These are phyloP conservation scores for Drosophila buzzatii DNA, from an alignment of 2,888 invertebrate genomes.

Conservation along the genomic window DNA sequence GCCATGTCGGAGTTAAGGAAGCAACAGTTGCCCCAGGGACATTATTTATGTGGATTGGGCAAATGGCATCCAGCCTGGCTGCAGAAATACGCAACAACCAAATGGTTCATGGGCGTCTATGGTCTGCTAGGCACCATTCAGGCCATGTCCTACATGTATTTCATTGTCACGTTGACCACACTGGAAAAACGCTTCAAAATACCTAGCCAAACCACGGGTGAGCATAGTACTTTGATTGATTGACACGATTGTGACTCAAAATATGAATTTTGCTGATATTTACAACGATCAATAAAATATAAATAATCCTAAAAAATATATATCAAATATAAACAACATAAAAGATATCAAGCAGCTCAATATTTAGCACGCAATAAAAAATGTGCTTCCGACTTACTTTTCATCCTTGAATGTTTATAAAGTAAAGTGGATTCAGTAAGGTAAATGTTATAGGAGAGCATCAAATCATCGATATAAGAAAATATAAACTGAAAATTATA, in stretches of 20 bases:
- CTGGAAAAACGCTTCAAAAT: constrained; percentile 89
- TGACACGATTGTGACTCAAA: constrained; percentile 2
- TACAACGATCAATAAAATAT: constrained; percentile 1
- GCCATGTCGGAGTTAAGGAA: constrained; percentile 59
- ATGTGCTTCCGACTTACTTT: neutral
- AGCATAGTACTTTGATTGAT: constrained; percentile 52
- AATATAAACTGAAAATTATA: too few species aligned
- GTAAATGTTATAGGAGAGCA: neutral
- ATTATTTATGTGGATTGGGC: constrained; percentile 86
- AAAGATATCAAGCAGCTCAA: neutral
- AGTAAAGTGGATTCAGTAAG: neutral
- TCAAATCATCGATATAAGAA: too few species aligned
- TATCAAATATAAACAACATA: neutral
- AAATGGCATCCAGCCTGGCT: constrained; percentile 88
- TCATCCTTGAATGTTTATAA: neutral
- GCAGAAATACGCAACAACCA: constrained; percentile 87
- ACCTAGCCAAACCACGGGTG: constrained; percentile 89
- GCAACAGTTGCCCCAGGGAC: constrained; percentile 57
- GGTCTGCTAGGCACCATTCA: constrained; percentile 88
- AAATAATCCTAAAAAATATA: constrained; percentile 10
- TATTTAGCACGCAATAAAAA: neutral
- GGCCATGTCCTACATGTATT: constrained; percentile 89
- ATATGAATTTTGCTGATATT: neutral
- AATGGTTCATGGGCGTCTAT: constrained; percentile 87
- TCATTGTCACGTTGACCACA: constrained; percentile 88